Base-by-base conservation (phyloP, 2,888 invertebrate species). In the Luperina nickerlii region DNA sequence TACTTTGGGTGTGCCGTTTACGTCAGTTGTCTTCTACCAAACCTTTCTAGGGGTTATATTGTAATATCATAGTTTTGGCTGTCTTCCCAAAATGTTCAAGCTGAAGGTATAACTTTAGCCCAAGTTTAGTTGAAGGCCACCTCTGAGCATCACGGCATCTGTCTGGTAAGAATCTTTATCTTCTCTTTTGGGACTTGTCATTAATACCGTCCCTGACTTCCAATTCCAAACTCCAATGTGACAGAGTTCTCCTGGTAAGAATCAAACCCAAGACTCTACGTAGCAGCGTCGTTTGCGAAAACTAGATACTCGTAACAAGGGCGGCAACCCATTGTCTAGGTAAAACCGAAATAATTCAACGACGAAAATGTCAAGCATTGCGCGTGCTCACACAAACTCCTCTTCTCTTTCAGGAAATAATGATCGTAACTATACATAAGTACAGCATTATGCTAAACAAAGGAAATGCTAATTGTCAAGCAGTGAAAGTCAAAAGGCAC, bases 391-490 rank as follows among this genome's bases (percentile, higher is more conserved):
- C 2, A 24, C n/a, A 15, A 51, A 60, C 18, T 67, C 38, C 27
- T 65, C 73, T 74, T 74, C 32, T 54, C 65, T 76, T 70, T 71
- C 11, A 45, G 70, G 57, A 69, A 71, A 68, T 74, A 82, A 81
- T 79, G 45, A 65, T 73, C 60, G 65, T 69, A 80, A 76, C 76
- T 87, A 65, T 74, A 70, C 66, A 18, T 38, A 67, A 78, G 65
- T 79, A 63, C 27, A 51, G 13, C 51, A 60, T 78, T 78, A 76
- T 62, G 78, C n/a, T 60, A 74, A 54, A 86, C 81, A 87, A 86
- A 83, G 79, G 66, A 70, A 85, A 78, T 51, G 54, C 42, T 76
- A 81, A 81, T 84, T 84, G 70, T 73, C 20, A 32, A 74, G 45
- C 66, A 60, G 63, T 78, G 42, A 81, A 88, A 84, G 54, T 78